Evolutionary conservation across 2,797 vertebrate genomes (phyloP).

Genomic region (Rhinoraja longicauda): DNA sequence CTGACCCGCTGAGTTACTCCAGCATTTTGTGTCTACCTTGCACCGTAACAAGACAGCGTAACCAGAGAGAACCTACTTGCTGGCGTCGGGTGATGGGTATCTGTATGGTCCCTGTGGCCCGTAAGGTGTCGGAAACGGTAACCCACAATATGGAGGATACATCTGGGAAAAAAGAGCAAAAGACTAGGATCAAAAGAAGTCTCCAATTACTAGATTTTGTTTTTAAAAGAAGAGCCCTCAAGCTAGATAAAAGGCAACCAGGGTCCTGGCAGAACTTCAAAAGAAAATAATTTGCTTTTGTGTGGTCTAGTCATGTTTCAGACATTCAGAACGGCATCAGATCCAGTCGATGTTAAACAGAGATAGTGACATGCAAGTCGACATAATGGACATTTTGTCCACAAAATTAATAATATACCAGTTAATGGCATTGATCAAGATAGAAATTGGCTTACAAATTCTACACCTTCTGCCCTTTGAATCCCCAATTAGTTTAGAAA

Average conservation of each 20-base stretch:
- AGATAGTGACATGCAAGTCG: background rate
- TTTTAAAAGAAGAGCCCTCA: background rate
- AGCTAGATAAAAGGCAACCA: background rate
- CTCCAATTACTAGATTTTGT: background rate
- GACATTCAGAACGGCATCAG: background rate
- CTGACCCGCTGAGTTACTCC: too few relatives aligned
- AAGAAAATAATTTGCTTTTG: background rate
- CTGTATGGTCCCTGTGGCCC: conserved; percentile 83
- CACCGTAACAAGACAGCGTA: background rate
- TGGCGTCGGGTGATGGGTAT: conserved; percentile 73
- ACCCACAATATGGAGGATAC: conserved; percentile 73
- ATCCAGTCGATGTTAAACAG: background rate
- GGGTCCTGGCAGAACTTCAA: background rate
- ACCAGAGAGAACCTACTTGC: conserved; percentile 59
- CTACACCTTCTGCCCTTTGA: background rate
- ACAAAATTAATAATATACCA: background rate
- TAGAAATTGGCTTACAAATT: background rate
- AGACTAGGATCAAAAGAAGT: conserved; percentile 1
- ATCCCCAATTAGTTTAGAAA: too few relatives aligned
- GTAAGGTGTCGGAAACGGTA: conserved; percentile 81
- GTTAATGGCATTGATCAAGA: background rate
- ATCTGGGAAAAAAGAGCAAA: conserved; percentile 59
- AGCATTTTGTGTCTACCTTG: too few relatives aligned
- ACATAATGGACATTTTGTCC: background rate
- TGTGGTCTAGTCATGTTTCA: background rate